Conservation (phyloP, 2,113 vertebrate species). For the Taurulus bubalis region DNA sequence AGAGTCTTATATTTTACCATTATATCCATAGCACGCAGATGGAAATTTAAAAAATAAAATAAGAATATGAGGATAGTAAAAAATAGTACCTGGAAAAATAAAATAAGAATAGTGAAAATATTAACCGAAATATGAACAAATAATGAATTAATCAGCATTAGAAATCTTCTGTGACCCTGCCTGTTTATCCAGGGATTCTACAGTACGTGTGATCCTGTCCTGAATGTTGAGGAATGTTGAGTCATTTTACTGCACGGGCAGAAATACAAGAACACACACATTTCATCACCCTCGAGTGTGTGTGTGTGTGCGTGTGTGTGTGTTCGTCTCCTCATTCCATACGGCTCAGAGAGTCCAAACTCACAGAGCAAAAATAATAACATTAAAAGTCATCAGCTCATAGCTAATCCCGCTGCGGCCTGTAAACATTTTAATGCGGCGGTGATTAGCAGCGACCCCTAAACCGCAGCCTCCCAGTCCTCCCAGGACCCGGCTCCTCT, state of each 20-base stretch:
- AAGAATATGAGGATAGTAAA: neutral
- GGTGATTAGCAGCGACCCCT: slow-evolving; percentile 70
- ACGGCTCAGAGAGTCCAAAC: slow-evolving; percentile 24
- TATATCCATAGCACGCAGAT: neutral
- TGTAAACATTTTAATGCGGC: slow-evolving; percentile 73
- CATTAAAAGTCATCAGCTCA: slow-evolving; percentile 69
- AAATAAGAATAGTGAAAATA: neutral
- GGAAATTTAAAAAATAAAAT: neutral
- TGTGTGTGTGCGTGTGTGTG: neutral
- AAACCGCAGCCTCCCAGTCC: slow-evolving; percentile 47
- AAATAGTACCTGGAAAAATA: neutral
- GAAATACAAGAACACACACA: neutral
- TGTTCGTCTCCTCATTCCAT: slow-evolving; percentile 6
- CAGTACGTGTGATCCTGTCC: neutral
- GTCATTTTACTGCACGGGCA: neutral
- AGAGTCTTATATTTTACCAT: neutral
- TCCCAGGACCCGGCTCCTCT: slow-evolving; percentile 39
- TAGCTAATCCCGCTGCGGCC: slow-evolving; percentile 71
- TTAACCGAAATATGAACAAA: neutral
- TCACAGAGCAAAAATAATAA: slow-evolving; percentile 70
- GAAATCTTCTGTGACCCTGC: neutral
- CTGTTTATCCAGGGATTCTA: neutral
- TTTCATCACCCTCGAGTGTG: neutral
- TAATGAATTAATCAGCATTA: neutral
- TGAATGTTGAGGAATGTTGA: slow-evolving; percentile 6